Evolutionary conservation across 2,888 invertebrate species (phyloP), one percentile per base, ranked within the genome.

Genomic region (Brachyptera putata): DNA sequence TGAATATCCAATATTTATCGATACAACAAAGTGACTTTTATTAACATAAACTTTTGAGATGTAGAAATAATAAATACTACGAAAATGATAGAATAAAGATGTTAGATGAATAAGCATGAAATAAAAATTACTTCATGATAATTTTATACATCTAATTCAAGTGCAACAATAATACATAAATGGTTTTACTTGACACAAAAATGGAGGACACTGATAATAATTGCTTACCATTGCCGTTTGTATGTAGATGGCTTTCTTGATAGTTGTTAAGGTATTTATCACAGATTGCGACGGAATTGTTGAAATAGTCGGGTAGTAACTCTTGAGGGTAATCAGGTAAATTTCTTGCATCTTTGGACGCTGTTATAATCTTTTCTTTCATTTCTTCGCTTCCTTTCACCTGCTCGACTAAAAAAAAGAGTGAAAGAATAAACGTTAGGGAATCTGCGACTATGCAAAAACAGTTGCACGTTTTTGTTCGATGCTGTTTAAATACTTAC

Each of bases 341-440:
- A 69, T 81, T 77, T 67, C 82, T 78, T 50, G 81, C 80, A 68
- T 83, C 82, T 70, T 79, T 78, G 60, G 86, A 84, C 26, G 86
- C 85, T 53, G 79, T 75, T 50, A 87, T 80, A 60, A 87, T 82
- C 70, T 84, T 83, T 68, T 85, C 84, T 66, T 83, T 79, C 67
- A 83, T 77, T 70, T 87, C 86, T 59, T 81, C 77, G 67, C 81
- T 79, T 56, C 85, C 84, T 74, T 88, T 88, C 56, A 88, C 80
- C 77, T 87, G 86, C 74, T 89, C 88, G 80, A 89, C 87, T 87
- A 73, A 34, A 75, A 75, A 66, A 63, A n/a, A n/a, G n/a, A 25
- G 18, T 9, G 56, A 43, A 50, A 41, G 2, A 37, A 37, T 41
- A 41, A 2, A 41, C 21, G 16, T n/a, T n/a, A n/a, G n/a, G n/a